Evolutionary conservation across 30 jellyfish, hydroid and myxozoan species (phyloP).

Genomic region (Haliclystus octoradiatus): DNA sequence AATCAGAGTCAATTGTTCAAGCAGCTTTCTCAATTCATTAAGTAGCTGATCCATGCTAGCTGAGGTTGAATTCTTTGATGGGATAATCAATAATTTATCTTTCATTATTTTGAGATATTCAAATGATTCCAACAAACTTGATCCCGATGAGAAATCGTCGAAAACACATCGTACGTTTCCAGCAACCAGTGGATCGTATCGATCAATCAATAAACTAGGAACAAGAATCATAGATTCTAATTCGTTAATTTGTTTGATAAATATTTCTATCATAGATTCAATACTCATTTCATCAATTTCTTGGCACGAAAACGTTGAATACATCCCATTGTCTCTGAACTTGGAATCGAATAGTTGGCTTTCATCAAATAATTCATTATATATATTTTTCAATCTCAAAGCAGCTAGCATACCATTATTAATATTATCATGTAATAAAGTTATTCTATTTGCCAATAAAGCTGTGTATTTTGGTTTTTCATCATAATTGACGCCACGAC

Average conservation of each 20-base stretch:
- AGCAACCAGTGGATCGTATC: neutral
- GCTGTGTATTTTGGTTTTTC: neutral
- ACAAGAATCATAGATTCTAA: neutral
- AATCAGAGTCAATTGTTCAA: neutral
- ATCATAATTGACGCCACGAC: neutral
- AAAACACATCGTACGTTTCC: neutral
- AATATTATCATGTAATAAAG: too few relatives aligned
- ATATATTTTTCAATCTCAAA: neutral
- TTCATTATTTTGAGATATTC: neutral
- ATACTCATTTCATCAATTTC: neutral
- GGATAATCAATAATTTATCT: neutral
- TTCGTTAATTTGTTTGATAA: neutral
- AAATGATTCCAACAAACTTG: neutral
- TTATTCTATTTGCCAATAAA: neutral
- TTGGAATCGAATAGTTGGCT: neutral
- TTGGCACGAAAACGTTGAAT: too few relatives aligned
- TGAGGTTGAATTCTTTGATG: neutral
- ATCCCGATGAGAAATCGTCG: neutral
- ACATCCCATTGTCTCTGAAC: neutral
- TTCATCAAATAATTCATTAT: neutral
- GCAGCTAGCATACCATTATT: neutral
- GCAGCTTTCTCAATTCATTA: neutral
- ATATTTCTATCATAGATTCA: neutral
- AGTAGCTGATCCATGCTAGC: neutral
- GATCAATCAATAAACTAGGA: neutral